Evolutionary conservation across 1,140 invertebrate genomes (phyloP).

Genomic region (Phocides pigmalion): DNA sequence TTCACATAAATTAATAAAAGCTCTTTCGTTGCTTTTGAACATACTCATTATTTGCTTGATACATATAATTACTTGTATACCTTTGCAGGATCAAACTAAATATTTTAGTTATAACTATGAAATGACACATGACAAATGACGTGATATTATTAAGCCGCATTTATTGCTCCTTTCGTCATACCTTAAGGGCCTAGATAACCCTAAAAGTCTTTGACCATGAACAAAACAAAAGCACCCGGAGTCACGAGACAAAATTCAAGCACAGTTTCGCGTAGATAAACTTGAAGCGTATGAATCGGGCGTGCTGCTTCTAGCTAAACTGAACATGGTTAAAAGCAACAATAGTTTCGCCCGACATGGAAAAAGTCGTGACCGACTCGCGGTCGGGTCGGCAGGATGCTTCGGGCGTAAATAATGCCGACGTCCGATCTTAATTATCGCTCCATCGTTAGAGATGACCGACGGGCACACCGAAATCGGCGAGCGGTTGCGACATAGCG

Average conservation of each 20-base stretch:
- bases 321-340: constrained; percentile 67
- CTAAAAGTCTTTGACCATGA: constrained; percentile 27
- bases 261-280: constrained; percentile 39
- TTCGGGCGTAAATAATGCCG: constrained; percentile 80
- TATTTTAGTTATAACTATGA: not conserved
- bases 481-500: constrained; percentile 68
- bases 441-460: constrained; percentile 79
- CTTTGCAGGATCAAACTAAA: too few relatives aligned
- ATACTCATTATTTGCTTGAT: too few relatives aligned
- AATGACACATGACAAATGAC: too few relatives aligned
- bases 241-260: constrained; percentile 34
- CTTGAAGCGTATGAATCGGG: constrained; percentile 47
- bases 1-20: too few relatives aligned
- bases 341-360: constrained; percentile 74
- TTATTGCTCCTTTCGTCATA: constrained; percentile 3
- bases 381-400: constrained; percentile 66
- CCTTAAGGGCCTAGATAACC: constrained; percentile 16
- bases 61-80: too few relatives aligned
- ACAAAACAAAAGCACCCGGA: constrained; percentile 29
- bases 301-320: constrained; percentile 49
- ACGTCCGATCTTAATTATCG: constrained; percentile 81
- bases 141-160: constrained; percentile 2
- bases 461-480: constrained; percentile 73
- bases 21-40: too few relatives aligned
- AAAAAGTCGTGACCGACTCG: constrained; percentile 79